phyloP scores from a whole-genome alignment of 2,888 invertebrate species.

The Periphyllus acericola region DNA sequence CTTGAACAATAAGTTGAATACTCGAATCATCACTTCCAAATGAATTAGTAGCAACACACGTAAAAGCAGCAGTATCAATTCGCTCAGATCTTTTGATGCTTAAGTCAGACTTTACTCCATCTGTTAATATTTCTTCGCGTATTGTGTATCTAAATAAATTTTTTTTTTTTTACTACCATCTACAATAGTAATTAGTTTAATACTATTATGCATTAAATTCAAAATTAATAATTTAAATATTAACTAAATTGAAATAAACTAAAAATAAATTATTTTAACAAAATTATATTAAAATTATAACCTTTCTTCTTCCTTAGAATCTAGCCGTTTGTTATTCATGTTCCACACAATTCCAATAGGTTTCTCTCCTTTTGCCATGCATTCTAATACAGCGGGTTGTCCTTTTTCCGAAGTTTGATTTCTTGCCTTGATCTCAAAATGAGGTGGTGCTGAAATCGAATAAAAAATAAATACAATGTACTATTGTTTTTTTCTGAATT shows the following conservation, averaged over 20 bases:
- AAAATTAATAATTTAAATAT: no score
- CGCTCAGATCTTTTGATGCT: constrained; percentile 90
- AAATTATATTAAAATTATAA: constrained; percentile 63
- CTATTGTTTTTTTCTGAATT: neutral
- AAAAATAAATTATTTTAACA: neutral
- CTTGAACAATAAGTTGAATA: constrained; percentile 94
- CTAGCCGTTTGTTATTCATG: constrained; percentile 91
- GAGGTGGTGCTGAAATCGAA: constrained; percentile 80
- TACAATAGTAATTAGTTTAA: neutral
- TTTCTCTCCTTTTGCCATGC: constrained; percentile 93
- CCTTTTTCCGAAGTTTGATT: constrained; percentile 91
- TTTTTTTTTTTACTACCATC: neutral
- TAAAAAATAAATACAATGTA: constrained; percentile 6
- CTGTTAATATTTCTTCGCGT: constrained; percentile 84
- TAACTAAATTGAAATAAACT: neutral
- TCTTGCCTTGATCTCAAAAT: constrained; percentile 90
- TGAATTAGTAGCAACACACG: constrained; percentile 92
- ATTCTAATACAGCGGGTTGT: constrained; percentile 89
- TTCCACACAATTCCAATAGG: constrained; percentile 95
- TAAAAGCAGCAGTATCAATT: constrained; percentile 88
- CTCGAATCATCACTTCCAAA: constrained; percentile 95
- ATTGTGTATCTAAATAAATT: constrained; percentile 67
- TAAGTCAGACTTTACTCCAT: constrained; percentile 87
- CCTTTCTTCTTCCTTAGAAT: constrained; percentile 87
- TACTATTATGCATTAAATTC: neutral